Base-by-base conservation (phyloP, 2,797 vertebrate species). In the Menidia menidia region DNA sequence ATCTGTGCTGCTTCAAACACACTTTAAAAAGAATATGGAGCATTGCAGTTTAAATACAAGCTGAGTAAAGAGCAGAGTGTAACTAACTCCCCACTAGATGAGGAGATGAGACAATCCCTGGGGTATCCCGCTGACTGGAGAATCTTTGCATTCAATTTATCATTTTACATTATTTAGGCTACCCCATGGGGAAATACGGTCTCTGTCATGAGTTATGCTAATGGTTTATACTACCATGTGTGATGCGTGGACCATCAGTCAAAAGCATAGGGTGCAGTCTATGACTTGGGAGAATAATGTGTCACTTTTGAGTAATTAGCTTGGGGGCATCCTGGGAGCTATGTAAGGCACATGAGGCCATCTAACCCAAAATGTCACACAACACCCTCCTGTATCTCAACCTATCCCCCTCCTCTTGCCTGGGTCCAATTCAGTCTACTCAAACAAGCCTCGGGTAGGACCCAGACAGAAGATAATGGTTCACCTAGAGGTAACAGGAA, bases 401-500 rank as follows among this genome's bases (percentile, higher is more conserved):
- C 60, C 77, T 42, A 16, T 15, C 32, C 64, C 41, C 78, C 68
- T 60, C 67, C 77, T 63, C 60, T 65, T 6, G 59, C 67, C 64
- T 73, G 25, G 30, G 54, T 81, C 77, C 58, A 68, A 75, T 83
- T 68, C 80, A 88, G 91, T 91, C 86, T 85, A 59, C 78, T 91
- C 82, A 86, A 92, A 93, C 89, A 92, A 87, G 79, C 84, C 81
- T 39, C 6, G 43, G 83, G 85, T 82, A 77, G 75, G 74, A 84
- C 83, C 78, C 78, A 87, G 90, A 82, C 87, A 78, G 83, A 67
- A 70, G 87, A 90, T 90, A 91, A 88, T 85, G 88, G 92, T 92
- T 92, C 90, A 90, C 88, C 87, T 92, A 85, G 82, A 91, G 91
- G 91, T 93, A 90, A 93, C 83, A 86, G 85, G 66, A 83, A 92